Conservation (phyloP, 2,797 vertebrate species). For the Sebastiscus tertius region DNA sequence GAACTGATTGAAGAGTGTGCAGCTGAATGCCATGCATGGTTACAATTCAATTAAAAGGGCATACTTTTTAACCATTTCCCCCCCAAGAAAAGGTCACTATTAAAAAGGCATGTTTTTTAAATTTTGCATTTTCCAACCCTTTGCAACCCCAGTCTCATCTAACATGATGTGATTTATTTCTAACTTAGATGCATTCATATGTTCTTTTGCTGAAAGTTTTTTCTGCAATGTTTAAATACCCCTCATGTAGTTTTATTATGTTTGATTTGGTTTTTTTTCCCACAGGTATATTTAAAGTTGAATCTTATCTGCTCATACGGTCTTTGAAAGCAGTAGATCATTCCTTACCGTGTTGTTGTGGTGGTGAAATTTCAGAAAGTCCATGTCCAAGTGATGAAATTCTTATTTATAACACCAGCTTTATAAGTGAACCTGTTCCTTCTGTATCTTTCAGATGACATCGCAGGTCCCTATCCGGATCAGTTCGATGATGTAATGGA, state of each 20-base stretch:
- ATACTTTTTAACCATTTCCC: not conserved
- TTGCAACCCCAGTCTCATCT: not conserved
- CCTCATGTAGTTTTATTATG: not conserved
- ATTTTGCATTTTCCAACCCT: not conserved
- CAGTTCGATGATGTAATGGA: conserved; percentile 95
- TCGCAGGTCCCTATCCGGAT: conserved; percentile 88
- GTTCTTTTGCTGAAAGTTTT: not conserved
- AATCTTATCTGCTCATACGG: not conserved
- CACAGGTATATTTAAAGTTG: not conserved
- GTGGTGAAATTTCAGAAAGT: not conserved
- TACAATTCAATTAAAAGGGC: not conserved
- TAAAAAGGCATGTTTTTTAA: not conserved
- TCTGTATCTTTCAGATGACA: conserved; percentile 84
- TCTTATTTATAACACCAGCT: not conserved
- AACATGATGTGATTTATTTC: not conserved
- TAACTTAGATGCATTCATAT: not conserved
- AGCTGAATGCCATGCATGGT: not conserved
- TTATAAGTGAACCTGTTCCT: not conserved
- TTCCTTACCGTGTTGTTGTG: not conserved
- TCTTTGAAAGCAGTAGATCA: not conserved
- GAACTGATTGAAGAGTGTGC: not conserved
- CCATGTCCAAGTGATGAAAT: not conserved
- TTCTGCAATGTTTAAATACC: conserved; percentile 3
- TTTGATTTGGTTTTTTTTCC: not conserved
- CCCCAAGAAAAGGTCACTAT: not conserved